Evolutionary conservation across 37 sponge, comb jelly and placozoan species (phyloP).

Genomic region (Beroe ovata): DNA sequence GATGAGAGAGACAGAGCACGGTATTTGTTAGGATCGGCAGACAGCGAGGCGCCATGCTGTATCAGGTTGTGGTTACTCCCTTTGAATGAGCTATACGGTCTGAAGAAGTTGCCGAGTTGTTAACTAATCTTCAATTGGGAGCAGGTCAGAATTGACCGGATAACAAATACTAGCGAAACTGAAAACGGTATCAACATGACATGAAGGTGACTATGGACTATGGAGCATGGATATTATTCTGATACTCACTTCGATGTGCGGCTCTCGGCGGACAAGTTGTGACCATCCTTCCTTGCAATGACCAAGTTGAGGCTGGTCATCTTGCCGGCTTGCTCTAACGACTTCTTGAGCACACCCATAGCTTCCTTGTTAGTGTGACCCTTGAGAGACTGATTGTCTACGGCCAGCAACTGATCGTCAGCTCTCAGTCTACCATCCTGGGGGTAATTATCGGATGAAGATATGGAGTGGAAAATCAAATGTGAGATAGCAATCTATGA

Average conservation of each 20-base stretch:
- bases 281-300: slow-evolving; percentile 46
- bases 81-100: slow-evolving; percentile 52
- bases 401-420: slow-evolving; percentile 42
- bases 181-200: too few relatives aligned
- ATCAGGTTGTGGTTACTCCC: slow-evolving; percentile 3
- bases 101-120: too few relatives aligned
- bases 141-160: too few relatives aligned
- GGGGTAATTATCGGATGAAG: too few relatives aligned
- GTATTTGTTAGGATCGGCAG: slow-evolving; percentile 49
- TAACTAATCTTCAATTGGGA: too few relatives aligned
- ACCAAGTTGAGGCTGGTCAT: slow-evolving; percentile 21
- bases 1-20: slow-evolving; percentile 62
- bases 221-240: too few relatives aligned
- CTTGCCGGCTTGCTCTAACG: slow-evolving; percentile 25
- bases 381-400: slow-evolving; percentile 3
- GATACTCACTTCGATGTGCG: slow-evolving; percentile 25
- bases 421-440: slow-evolving; percentile 61
- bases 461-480: too few relatives aligned
- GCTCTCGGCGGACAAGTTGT: slow-evolving; percentile 17
- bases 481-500: too few relatives aligned
- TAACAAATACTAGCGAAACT: too few relatives aligned
- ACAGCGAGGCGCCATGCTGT: background rate
- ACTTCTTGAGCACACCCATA: background rate
- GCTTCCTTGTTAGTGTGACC: slow-evolving; percentile 53
- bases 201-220: too few relatives aligned